A percentile compares a stretch with the other conserved stretches of the same genome.
Evolutionary conservation across 2,113 vertebrate species (phyloP).

Genomic region (Pelusios castaneus): DNA sequence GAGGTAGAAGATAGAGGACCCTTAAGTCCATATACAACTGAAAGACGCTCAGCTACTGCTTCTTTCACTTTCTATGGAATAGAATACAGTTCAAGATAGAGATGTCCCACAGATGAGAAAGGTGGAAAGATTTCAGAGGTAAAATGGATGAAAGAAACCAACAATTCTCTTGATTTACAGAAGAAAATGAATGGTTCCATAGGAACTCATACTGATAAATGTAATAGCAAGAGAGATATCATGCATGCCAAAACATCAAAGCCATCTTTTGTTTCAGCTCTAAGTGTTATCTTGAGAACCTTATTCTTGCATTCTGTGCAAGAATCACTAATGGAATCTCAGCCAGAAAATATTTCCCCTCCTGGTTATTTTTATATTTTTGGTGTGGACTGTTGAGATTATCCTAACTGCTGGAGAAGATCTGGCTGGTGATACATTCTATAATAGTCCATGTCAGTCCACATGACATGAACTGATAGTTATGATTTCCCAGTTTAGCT

Average conservation of each 20-base stretch:
- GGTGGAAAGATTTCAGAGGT: neutral
- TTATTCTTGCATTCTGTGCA: neutral
- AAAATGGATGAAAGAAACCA: neutral
- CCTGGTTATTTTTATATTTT: neutral
- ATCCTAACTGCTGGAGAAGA: neutral
- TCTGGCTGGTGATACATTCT: neutral
- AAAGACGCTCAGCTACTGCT: neutral
- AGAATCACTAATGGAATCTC: neutral
- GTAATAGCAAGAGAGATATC: neutral
- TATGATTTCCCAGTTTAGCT: neutral
- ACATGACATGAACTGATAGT: neutral
- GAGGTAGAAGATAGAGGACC: accelerated
- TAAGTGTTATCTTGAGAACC: neutral
- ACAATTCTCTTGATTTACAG: neutral
- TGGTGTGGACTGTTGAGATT: neutral
- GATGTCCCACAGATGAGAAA: accelerated
- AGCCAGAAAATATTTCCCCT: neutral
- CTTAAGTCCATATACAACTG: neutral
- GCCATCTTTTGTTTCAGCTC: neutral
- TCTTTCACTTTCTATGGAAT: accelerated
- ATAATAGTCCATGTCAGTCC: neutral
- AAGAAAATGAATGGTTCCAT: neutral
- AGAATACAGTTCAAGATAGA: accelerated
- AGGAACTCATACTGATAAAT: neutral
- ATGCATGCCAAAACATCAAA: neutral